A percentile compares a stretch with the other conserved stretches of the same genome.
phyloP scores from a whole-genome alignment of 1,140 invertebrate species.

The Bombus superbus region DNA sequence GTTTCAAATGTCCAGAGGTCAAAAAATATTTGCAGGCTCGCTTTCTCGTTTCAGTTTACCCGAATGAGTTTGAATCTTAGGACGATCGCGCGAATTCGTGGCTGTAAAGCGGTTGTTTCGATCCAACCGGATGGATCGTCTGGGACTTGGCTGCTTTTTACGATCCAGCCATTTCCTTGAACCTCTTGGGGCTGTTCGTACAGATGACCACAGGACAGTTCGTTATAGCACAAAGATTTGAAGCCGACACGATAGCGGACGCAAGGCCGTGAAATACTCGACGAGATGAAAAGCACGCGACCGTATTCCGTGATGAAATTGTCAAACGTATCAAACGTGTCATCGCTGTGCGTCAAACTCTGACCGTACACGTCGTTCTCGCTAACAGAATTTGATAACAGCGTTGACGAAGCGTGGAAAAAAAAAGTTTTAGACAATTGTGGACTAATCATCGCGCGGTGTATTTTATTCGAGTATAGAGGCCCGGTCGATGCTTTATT shows the following conservation, averaged over 20 bases:
- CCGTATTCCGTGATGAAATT: constrained; percentile 21
- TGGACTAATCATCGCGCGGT: background rate
- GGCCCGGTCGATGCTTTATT: background rate
- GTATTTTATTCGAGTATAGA: no score
- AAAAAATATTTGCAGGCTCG: background rate
- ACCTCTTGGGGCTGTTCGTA: background rate
- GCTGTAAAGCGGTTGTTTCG: background rate
- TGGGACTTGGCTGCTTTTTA: background rate
- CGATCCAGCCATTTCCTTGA: background rate
- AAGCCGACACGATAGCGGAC: no score
- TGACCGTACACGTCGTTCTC: constrained; percentile 2
- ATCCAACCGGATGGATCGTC: background rate
- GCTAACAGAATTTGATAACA: constrained; percentile 6
- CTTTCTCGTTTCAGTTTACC: background rate
- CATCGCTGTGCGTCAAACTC: constrained; percentile 2
- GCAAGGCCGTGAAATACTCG: background rate
- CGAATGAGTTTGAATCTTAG: background rate
- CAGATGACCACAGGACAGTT: background rate
- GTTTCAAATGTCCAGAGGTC: background rate
- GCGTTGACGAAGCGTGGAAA: background rate
- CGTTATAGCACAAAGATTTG: constrained; percentile 24
- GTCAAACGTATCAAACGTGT: constrained; percentile 38
- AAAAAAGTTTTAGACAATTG: constrained; percentile 10
- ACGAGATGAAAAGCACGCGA: constrained; percentile 6
- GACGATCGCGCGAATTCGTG: background rate